Conservation (phyloP, 1,140 invertebrate genomes). For the Battus philenor region DNA sequence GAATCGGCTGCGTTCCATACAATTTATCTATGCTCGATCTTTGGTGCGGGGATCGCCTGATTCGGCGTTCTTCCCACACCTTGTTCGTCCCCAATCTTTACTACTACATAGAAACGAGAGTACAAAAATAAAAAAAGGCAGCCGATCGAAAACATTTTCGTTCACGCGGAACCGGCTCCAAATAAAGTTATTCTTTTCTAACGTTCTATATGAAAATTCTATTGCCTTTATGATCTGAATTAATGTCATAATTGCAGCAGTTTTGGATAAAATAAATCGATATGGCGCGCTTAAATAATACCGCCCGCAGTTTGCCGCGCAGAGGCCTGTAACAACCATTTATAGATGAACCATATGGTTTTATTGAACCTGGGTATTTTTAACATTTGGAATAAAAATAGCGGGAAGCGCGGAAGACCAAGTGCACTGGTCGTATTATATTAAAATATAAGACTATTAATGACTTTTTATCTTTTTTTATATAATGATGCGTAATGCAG, state of each 20-base stretch:
- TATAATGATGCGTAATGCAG: constrained; percentile 37
- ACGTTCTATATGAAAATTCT: constrained; percentile 64
- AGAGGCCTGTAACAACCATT: constrained; percentile 38
- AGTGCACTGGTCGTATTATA: constrained; percentile 27
- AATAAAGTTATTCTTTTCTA: constrained; percentile 69
- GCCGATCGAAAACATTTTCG: constrained; percentile 45
- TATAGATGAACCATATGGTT: constrained; percentile 31
- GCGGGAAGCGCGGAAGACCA: constrained; percentile 27
- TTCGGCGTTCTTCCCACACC: constrained; percentile 66
- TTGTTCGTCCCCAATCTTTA: constrained; percentile 44
- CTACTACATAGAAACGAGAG: constrained; percentile 22
- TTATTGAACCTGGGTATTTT: constrained; percentile 33
- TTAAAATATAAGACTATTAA: constrained; percentile 47
- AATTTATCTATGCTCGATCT: constrained; percentile 58
- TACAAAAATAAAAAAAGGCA: constrained; percentile 48
- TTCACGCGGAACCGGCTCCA: constrained; percentile 41
- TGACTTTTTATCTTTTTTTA: constrained; percentile 46
- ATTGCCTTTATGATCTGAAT: constrained; percentile 67
- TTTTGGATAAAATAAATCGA: constrained; percentile 73
- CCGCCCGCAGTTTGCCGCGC: constrained; percentile 60
- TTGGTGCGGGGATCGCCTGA: constrained; percentile 45
- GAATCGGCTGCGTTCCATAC: constrained; percentile 37
- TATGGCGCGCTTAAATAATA: constrained; percentile 66
- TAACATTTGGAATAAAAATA: constrained; percentile 20
- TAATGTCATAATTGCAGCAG: constrained; percentile 73